Percentiles rank a stretch among this genome's conserved stretches.
phyloP scores from a whole-genome alignment of 2,888 invertebrate genomes.

The Osmoderma eremita region DNA sequence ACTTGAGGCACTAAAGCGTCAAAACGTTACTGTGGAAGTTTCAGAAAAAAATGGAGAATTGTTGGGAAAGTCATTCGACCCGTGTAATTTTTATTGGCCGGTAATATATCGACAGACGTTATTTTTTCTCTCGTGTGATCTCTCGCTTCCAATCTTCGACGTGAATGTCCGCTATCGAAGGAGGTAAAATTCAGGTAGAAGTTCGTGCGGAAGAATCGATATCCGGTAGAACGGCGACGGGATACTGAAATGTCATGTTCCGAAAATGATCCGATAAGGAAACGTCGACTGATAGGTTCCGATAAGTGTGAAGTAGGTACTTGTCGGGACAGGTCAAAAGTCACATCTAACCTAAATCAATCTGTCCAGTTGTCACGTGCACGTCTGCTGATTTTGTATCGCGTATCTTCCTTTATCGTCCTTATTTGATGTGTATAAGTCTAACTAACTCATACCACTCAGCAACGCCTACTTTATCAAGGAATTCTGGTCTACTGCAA shows the following conservation, averaged over 20 bases:
- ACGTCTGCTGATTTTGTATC: slow-evolving; percentile 19
- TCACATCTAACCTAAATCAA: slow-evolving; percentile 43
- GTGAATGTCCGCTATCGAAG: not conserved
- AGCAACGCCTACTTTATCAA: not conserved
- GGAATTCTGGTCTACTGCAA: not conserved
- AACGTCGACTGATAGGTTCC: slow-evolving; percentile 31
- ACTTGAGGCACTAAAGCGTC: not conserved
- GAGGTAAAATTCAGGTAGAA: slow-evolving; percentile 27
- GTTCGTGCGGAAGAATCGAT: slow-evolving; percentile 32
- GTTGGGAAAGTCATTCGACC: slow-evolving; percentile 19
- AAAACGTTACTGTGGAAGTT: not conserved
- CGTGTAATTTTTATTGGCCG: slow-evolving; percentile 29
- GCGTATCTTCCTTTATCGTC: slow-evolving; percentile 17
- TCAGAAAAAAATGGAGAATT: not conserved
- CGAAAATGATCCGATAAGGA: slow-evolving; percentile 39
- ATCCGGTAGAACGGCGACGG: slow-evolving; percentile 1
- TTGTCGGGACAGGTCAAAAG: slow-evolving; percentile 34
- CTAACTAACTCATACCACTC: not conserved
- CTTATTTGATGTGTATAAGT: slow-evolving; percentile 2
- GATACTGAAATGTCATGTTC: slow-evolving; percentile 38
- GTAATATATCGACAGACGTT: slow-evolving; percentile 23
- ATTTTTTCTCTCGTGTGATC: not conserved
- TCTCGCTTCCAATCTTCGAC: not conserved
- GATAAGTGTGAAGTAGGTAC: slow-evolving; percentile 38
- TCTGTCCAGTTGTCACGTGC: slow-evolving; percentile 43